These are phyloP conservation scores for Gopherus flavomarginatus DNA, from an alignment of 2,113 vertebrate genomes.

Conservation along the genomic window DNA sequence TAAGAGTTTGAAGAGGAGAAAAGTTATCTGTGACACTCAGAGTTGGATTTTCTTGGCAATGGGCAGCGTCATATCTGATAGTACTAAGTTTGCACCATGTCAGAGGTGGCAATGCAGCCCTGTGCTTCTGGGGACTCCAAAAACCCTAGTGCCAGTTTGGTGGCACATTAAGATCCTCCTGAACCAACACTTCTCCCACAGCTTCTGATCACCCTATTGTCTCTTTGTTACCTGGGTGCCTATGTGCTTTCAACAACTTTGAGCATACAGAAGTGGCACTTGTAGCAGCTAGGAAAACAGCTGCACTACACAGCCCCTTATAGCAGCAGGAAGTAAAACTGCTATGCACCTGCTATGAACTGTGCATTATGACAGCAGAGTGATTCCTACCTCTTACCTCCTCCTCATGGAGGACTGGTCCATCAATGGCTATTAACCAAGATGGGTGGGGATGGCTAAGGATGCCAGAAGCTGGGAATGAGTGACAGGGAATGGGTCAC, in stretches of 20 bases:
- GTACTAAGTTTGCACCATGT: neutral
- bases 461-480: too few relatives aligned
- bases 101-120: neutral
- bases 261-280: neutral
- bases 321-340: neutral
- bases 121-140: neutral
- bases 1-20: neutral
- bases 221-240: neutral
- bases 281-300: neutral
- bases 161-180: neutral
- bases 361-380: neutral
- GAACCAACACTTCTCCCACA: neutral
- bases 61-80: neutral
- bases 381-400: neutral
- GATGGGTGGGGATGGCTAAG: too few relatives aligned
- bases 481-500: too few relatives aligned
- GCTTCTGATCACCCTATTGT: neutral
- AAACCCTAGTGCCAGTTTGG: neutral
- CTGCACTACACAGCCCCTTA: neutral
- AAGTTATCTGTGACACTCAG: neutral
- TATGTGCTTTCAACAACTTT: neutral
- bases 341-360: neutral
- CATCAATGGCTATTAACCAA: too few relatives aligned
- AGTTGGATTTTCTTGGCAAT: neutral
- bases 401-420: too few relatives aligned